These are phyloP conservation scores for Tribolium castaneum DNA, from an alignment of 1,140 invertebrate genomes.

Conservation along the genomic window DNA sequence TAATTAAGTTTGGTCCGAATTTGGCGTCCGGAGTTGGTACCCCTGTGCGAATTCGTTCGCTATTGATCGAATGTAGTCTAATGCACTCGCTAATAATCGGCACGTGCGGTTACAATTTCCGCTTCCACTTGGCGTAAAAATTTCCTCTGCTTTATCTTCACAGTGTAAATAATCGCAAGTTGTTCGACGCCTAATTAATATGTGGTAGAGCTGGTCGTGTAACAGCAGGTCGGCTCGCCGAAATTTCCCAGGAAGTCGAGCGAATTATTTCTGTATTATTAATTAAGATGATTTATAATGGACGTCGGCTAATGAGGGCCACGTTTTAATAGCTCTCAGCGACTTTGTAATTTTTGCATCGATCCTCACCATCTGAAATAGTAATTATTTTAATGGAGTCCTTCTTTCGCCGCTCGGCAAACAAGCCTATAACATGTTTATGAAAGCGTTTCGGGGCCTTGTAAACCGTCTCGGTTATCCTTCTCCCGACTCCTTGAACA, in stretches of 20 bases:
- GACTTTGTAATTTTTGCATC: neutral
- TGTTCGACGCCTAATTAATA: constrained; percentile 26
- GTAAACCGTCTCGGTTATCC: constrained; percentile 10
- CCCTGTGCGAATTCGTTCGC: neutral
- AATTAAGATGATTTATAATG: constrained; percentile 40
- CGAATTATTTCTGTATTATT: constrained; percentile 40
- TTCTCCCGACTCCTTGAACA: neutral
- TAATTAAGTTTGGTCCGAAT: no score
- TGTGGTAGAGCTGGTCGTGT: neutral
- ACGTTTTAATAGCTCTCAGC: constrained; percentile 21
- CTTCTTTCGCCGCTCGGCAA: constrained; percentile 33
- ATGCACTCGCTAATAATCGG: constrained; percentile 3
- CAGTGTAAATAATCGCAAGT: neutral
- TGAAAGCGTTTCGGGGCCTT: constrained; percentile 30
- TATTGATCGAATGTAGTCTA: neutral
- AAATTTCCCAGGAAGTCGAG: constrained; percentile 30
- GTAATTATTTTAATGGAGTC: constrained; percentile 42
- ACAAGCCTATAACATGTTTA: constrained; percentile 41
- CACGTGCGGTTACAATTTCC: constrained; percentile 7
- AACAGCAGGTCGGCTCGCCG: constrained; percentile 16
- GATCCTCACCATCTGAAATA: constrained; percentile 18
- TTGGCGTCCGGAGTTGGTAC: neutral
- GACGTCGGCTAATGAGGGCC: constrained; percentile 16
- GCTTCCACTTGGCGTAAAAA: neutral
- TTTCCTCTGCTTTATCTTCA: neutral